phyloP scores from a whole-genome alignment of 2,113 vertebrate species.

The Ondatra zibethicus region DNA sequence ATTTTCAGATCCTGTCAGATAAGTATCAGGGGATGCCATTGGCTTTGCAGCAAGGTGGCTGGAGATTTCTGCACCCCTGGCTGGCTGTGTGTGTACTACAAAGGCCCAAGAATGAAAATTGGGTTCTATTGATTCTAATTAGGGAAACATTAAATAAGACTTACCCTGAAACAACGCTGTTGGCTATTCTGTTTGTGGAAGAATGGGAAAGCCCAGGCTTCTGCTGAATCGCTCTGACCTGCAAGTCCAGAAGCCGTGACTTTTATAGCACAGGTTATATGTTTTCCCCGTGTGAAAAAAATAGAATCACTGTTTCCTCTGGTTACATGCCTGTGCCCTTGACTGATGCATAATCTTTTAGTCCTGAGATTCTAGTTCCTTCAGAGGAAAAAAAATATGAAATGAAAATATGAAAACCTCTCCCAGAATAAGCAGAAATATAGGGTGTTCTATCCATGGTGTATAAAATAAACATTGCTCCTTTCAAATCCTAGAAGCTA shows the following conservation, averaged over 20 bases:
- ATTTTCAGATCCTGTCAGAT: constrained; percentile 83
- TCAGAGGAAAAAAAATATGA: constrained; percentile 55
- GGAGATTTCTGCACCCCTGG: constrained; percentile 86
- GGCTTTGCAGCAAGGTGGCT: constrained; percentile 74
- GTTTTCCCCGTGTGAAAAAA: neutral
- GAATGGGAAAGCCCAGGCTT: constrained; percentile 79
- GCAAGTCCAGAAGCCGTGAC: neutral
- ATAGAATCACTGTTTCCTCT: neutral
- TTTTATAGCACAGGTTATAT: neutral
- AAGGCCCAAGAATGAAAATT: constrained; percentile 93
- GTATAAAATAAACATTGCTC: neutral
- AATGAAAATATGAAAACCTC: constrained; percentile 59
- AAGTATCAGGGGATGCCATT: constrained; percentile 71
- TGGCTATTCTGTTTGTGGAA: constrained; percentile 87
- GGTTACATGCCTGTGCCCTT: neutral
- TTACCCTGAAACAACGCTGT: constrained; percentile 92
- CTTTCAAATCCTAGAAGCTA: neutral
- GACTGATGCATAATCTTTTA: constrained; percentile 45
- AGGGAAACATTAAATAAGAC: constrained; percentile 98
- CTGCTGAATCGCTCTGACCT: constrained; percentile 63
- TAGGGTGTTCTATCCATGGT: constrained; percentile 20
- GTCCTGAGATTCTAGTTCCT: neutral
- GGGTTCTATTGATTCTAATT: constrained; percentile 99
- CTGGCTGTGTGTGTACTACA: constrained; percentile 91
- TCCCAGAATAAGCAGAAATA: constrained; percentile 35